These are phyloP conservation scores for Callionymus lyra DNA, from an alignment of 2,113 vertebrate species.

Conservation along the genomic window DNA sequence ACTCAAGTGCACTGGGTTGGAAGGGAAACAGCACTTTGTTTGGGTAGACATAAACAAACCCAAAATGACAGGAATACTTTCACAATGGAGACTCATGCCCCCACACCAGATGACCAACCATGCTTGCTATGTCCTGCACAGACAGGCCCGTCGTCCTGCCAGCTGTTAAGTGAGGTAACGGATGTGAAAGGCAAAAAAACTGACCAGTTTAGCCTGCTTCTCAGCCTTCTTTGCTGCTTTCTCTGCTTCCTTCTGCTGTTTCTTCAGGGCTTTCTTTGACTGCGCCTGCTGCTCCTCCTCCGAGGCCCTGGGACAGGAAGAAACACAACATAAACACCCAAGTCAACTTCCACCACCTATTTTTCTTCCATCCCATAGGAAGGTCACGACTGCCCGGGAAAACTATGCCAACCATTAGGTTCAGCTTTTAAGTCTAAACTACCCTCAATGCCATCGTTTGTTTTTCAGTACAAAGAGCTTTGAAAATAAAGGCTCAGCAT, in stretches of 20 bases:
- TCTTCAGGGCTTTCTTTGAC: slow-evolving; percentile 75
- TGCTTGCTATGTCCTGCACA: slow-evolving; percentile 36
- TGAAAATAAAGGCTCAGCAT: too few species aligned
- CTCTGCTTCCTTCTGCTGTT: slow-evolving; percentile 78
- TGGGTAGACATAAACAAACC: slow-evolving; percentile 47
- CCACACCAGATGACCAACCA: slow-evolving; percentile 7
- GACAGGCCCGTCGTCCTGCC: slow-evolving; percentile 26
- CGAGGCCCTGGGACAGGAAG: slow-evolving; percentile 70
- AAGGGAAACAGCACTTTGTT: slow-evolving; percentile 54
- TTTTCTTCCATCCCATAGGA: slow-evolving; percentile 69
- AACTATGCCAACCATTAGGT: slow-evolving; percentile 35
- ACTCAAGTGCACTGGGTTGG: neutral
- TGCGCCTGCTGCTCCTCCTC: slow-evolving; percentile 68
- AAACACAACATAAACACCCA: slow-evolving; percentile 72
- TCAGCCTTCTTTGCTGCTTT: slow-evolving; percentile 75
- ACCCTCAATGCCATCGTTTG: slow-evolving; percentile 57
- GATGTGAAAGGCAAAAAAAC: slow-evolving; percentile 44
- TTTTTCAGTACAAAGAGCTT: too few species aligned
- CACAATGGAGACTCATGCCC: slow-evolving; percentile 52
- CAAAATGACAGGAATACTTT: slow-evolving; percentile 55
- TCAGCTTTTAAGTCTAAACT: slow-evolving; percentile 32
- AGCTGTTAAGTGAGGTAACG: slow-evolving; percentile 34
- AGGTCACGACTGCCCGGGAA: slow-evolving; percentile 82
- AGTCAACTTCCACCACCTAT: slow-evolving; percentile 74
- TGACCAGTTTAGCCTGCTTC: slow-evolving; percentile 68